phyloP scores from a whole-genome alignment of 2,888 invertebrate genomes.

The Spicauda simplicius region DNA sequence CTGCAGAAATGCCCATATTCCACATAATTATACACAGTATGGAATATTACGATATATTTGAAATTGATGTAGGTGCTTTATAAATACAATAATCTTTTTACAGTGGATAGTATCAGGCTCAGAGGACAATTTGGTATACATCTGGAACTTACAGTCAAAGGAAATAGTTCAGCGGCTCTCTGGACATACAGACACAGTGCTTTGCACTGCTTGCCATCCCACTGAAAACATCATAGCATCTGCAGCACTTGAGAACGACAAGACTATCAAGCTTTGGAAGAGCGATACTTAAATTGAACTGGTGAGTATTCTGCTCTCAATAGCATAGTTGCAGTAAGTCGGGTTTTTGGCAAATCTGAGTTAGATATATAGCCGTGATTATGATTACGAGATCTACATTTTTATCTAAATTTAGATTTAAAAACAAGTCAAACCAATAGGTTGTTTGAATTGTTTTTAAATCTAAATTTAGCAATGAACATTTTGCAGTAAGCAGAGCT shows the following conservation, averaged over 20 bases:
- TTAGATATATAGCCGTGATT: too few relatives aligned
- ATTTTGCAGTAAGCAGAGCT: too few relatives aligned
- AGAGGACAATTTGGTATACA: slow-evolving; percentile 99
- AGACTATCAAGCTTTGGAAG: slow-evolving; percentile 99
- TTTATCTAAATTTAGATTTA: too few relatives aligned
- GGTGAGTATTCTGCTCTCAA: slow-evolving; percentile 41
- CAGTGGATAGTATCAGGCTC: slow-evolving; percentile 99
- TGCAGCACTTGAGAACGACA: slow-evolving; percentile 98
- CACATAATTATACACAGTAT: too few relatives aligned
- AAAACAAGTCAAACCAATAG: too few relatives aligned
- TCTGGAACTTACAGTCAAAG: slow-evolving; percentile 99
- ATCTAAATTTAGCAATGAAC: too few relatives aligned
- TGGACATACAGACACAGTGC: slow-evolving; percentile 97
- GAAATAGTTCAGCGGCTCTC: slow-evolving; percentile 99
- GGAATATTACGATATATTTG: too few relatives aligned
- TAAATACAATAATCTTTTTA: slow-evolving; percentile 46
- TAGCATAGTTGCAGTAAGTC: too few relatives aligned
- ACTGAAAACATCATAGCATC: slow-evolving; percentile 99
- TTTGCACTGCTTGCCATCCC: slow-evolving; percentile 99
- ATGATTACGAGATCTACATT: too few relatives aligned
- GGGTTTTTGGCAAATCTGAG: too few relatives aligned
- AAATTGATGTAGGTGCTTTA: not conserved
- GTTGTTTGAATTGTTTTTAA: too few relatives aligned
- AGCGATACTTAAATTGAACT: slow-evolving; percentile 92
- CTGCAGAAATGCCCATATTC: too few relatives aligned